phyloP scores from a whole-genome alignment of 2,888 invertebrate genomes.

The Hyppa rectilinea region DNA sequence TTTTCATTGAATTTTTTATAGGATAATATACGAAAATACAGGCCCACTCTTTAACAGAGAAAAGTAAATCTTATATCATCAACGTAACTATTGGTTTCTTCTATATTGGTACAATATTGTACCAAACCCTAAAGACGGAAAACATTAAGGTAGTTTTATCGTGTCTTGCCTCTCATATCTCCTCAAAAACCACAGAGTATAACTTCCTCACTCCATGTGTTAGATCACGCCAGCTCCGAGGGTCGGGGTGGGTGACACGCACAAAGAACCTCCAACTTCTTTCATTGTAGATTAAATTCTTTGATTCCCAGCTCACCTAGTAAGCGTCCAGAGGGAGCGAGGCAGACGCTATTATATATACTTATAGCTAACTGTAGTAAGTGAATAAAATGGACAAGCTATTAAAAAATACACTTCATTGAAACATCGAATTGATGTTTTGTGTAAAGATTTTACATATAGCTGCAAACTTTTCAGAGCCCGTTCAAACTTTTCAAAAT shows the following conservation, averaged over 20 bases:
- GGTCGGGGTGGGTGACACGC: slow-evolving; percentile 85
- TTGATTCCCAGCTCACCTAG: slow-evolving; percentile 85
- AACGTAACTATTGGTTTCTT: neutral
- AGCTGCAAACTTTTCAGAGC: neutral
- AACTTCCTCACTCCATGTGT: slow-evolving; percentile 67
- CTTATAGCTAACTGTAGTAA: too few species aligned
- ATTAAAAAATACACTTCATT: neutral
- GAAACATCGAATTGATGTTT: neutral
- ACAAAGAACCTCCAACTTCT: slow-evolving; percentile 88
- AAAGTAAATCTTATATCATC: neutral
- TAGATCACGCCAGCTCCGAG: slow-evolving; percentile 73
- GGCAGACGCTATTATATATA: slow-evolving; percentile 13
- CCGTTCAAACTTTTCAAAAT: neutral
- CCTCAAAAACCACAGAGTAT: slow-evolving; percentile 32
- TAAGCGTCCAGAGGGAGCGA: slow-evolving; percentile 58
- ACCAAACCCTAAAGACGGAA: neutral
- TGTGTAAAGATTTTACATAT: neutral
- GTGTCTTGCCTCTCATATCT: neutral
- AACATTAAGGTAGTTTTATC: neutral
- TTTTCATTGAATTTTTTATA: neutral
- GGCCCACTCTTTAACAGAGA: too few species aligned
- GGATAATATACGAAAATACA: neutral
- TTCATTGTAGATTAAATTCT: slow-evolving; percentile 90
- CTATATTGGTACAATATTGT: neutral
- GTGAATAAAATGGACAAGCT: neutral